Conservation (phyloP, 2,888 invertebrate species). For the Cybosia mesomella region DNA sequence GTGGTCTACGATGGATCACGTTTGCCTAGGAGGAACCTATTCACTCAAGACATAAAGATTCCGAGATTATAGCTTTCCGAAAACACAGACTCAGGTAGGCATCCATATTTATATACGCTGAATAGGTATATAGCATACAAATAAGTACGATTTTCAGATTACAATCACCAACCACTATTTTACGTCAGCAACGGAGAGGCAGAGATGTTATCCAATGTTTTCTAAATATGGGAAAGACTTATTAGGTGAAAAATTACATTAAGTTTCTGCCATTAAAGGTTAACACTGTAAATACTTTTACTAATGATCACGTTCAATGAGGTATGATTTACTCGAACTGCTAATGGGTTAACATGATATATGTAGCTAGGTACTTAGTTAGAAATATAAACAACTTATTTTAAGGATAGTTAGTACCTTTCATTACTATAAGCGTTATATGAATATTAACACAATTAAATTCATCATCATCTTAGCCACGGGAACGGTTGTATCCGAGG, state of each 20-base stretch:
- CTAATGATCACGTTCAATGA: constrained; percentile 18
- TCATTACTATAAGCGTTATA: too few relatives aligned
- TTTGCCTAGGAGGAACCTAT: too few relatives aligned
- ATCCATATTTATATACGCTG: too few relatives aligned
- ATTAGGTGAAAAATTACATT: constrained; percentile 18
- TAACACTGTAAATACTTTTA: constrained; percentile 20
- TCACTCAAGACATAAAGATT: too few relatives aligned
- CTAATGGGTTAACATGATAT: not conserved
- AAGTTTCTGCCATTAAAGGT: constrained; percentile 11
- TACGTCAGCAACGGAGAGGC: not conserved
- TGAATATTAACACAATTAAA: too few relatives aligned
- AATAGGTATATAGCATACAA: not conserved
- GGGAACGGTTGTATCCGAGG: too few relatives aligned
- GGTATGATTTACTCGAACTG: not conserved
- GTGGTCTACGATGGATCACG: too few relatives aligned
- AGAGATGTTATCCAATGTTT: constrained; percentile 14
- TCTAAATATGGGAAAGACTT: constrained; percentile 18
- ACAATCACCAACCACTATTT: constrained; percentile 6
- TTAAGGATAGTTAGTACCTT: not conserved
- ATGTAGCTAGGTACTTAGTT: not conserved
- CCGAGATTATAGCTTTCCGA: too few relatives aligned
- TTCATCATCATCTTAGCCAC: too few relatives aligned
- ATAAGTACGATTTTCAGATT: not conserved
- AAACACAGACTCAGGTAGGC: too few relatives aligned
- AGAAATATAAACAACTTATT: too few relatives aligned